These are phyloP conservation scores for Alethe castanea DNA, from an alignment of 2,113 vertebrate genomes.

Conservation along the genomic window DNA sequence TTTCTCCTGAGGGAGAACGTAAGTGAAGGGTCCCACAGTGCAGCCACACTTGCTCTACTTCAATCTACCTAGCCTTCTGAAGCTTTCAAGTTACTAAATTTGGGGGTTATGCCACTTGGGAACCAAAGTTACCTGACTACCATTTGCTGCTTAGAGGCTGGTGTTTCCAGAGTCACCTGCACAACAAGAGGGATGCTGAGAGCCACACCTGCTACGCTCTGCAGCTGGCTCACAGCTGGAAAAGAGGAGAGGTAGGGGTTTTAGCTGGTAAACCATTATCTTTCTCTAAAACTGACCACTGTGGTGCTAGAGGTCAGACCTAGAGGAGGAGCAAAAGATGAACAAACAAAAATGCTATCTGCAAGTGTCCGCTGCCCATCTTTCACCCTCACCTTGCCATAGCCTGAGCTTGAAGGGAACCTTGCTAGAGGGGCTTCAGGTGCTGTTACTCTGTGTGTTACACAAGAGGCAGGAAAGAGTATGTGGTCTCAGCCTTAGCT, in stretches of 20 bases:
- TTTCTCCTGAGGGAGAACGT: background rate
- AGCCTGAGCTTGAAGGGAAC: background rate
- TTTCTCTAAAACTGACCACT: background rate
- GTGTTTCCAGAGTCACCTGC: background rate
- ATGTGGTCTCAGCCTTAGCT: background rate
- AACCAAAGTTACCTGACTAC: background rate
- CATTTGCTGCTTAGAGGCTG: background rate
- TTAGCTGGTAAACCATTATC: background rate
- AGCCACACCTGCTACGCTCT: background rate
- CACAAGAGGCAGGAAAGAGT: background rate
- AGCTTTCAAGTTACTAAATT: background rate
- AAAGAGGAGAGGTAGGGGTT: background rate
- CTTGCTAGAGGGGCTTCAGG: background rate
- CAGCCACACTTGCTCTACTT: background rate
- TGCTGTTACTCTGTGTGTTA: background rate
- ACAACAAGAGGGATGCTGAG: background rate
- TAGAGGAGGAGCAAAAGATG: background rate
- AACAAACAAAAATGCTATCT: background rate
- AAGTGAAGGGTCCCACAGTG: background rate
- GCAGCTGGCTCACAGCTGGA: background rate
- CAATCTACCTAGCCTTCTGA: background rate
- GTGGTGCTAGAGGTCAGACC: background rate
- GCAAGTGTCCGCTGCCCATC: accelerated
- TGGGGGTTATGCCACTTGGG: background rate
- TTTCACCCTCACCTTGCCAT: accelerated